Percentiles rank a stretch among this genome's conserved stretches.
These are phyloP conservation scores for Rhamphomyia laevipes DNA, from an alignment of 2,888 invertebrate species.

Conservation along the genomic window DNA sequence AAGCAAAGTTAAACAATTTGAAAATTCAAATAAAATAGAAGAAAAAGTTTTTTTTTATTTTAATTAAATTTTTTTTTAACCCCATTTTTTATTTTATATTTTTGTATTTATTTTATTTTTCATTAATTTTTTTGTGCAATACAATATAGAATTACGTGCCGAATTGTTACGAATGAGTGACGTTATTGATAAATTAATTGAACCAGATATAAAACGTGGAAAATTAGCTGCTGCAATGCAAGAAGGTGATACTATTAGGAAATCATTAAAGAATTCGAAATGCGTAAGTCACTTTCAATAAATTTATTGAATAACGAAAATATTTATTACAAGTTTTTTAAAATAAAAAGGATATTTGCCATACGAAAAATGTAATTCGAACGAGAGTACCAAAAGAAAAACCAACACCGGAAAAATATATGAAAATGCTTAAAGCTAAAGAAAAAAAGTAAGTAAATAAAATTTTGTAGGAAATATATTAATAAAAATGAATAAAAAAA, in stretches of 20 bases:
- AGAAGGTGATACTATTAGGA: neutral
- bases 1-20: too few species aligned
- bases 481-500: too few species aligned
- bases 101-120: too few species aligned
- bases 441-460: constrained; percentile 22
- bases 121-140: neutral
- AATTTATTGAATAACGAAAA: neutral
- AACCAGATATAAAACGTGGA: constrained; percentile 22
- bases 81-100: too few species aligned
- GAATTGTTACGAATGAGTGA: constrained; percentile 31
- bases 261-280: neutral
- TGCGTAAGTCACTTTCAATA: neutral
- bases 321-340: neutral
- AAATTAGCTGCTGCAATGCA: constrained; percentile 9
- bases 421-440: constrained; percentile 25
- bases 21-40: too few species aligned
- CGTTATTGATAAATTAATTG: constrained; percentile 33
- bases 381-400: constrained; percentile 3
- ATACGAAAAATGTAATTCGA: neutral
- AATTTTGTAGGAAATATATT: too few species aligned
- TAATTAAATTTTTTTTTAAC: too few species aligned
- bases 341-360: neutral
- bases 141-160: constrained; percentile 13
- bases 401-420: constrained; percentile 23
- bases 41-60: too few species aligned